These are phyloP conservation scores for Pectinophora gossypiella DNA, from an alignment of 1,140 invertebrate species.

Conservation along the genomic window DNA sequence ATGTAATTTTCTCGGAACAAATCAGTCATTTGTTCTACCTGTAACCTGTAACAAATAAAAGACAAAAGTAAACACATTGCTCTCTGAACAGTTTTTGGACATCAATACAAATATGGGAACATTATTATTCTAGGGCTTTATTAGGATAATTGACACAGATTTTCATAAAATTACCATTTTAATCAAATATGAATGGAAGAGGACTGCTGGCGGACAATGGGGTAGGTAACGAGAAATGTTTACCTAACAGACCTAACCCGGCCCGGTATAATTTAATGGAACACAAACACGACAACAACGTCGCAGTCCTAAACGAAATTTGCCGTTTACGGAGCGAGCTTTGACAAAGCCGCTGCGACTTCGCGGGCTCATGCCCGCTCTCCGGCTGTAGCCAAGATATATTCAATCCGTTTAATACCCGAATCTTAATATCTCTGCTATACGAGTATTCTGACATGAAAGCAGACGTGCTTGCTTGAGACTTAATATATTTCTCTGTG, in stretches of 20 bases:
- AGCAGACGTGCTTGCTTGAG: neutral
- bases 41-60: conserved; percentile 41
- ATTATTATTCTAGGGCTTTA: neutral
- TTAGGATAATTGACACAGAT: conserved; percentile 7
- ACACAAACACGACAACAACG: conserved; percentile 52
- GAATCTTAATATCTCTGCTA: neutral
- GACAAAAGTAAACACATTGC: no score
- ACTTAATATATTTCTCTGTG: neutral
- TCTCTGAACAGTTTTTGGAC: no score
- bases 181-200: conserved; percentile 32
- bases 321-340: conserved; percentile 23
- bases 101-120: neutral
- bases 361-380: neutral
- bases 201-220: conserved; percentile 32
- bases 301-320: conserved; percentile 45
- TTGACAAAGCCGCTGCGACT: conserved; percentile 4
- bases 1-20: conserved; percentile 16
- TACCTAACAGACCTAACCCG: conserved; percentile 42
- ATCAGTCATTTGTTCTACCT: conserved; percentile 48
- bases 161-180: conserved; percentile 31
- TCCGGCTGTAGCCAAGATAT: neutral
- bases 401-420: neutral
- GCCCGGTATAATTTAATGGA: conserved; percentile 55
- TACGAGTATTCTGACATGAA: neutral
- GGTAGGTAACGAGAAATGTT: conserved; percentile 45